These are phyloP conservation scores for Falcunculus frontatus DNA, from an alignment of 2,113 vertebrate species.

Conservation along the genomic window DNA sequence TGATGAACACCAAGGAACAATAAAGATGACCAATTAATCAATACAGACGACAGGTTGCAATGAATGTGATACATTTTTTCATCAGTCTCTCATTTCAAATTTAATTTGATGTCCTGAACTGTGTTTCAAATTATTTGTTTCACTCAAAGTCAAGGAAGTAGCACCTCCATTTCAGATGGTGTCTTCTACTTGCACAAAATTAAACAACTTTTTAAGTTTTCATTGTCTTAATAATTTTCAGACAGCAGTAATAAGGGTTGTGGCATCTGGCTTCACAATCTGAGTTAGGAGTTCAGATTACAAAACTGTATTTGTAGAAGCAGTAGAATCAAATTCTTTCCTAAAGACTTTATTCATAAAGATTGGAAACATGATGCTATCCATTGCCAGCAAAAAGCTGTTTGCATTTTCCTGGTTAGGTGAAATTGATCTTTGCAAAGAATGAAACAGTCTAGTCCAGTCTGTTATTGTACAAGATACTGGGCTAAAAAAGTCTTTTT, in stretches of 20 bases:
- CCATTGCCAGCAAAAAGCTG: not conserved
- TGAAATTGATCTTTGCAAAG: not conserved
- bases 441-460: not conserved
- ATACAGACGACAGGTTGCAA: not conserved
- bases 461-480: not conserved
- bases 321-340: not conserved
- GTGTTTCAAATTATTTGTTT: not conserved
- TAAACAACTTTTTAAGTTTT: not conserved
- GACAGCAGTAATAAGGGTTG: not conserved
- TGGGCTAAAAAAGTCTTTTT: not conserved
- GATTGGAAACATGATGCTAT: not conserved
- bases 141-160: not conserved
- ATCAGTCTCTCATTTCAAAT: not conserved
- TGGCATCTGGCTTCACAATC: not conserved
- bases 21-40: not conserved
- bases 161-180: not conserved
- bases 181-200: not conserved
- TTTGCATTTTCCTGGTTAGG: not conserved
- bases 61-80: not conserved
- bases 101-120: not conserved
- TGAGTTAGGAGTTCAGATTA: not conserved
- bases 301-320: not conserved
- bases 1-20: not conserved
- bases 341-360: not conserved
- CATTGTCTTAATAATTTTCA: not conserved